These are phyloP conservation scores for Osedax fenrisi DNA, from an alignment of 2,888 invertebrate species.

Conservation along the genomic window DNA sequence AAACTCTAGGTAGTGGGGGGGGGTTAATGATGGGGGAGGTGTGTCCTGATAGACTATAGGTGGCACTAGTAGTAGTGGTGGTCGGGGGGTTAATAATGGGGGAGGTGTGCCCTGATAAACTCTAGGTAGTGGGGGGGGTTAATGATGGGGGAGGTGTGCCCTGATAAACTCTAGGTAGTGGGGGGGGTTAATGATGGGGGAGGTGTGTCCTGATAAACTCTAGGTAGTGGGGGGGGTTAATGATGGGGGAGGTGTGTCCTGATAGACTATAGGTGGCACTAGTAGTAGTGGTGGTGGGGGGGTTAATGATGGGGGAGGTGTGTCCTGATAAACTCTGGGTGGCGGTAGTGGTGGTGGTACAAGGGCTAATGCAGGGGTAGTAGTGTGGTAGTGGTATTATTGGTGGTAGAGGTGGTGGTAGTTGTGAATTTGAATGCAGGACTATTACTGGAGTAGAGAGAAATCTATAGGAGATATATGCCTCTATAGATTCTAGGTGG, in stretches of 20 bases:
- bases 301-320: background rate
- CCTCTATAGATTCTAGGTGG: background rate
- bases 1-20: background rate
- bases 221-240: too few species aligned
- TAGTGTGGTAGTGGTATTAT: too few species aligned
- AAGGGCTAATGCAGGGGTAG: too few species aligned
- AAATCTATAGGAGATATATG: background rate
- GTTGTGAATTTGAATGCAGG: too few species aligned
- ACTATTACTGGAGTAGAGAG: background rate
- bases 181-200: constrained; percentile 60
- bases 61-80: background rate
- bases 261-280: background rate
- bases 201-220: constrained; percentile 74
- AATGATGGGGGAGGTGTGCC: background rate
- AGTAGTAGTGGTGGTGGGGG: background rate
- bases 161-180: background rate
- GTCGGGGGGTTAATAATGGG: background rate
- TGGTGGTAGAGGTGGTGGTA: background rate
- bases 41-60: background rate
- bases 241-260: background rate
- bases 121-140: background rate
- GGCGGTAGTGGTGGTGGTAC: too few species aligned
- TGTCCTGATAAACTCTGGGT: too few species aligned
- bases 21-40: constrained; percentile 2
- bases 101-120: too few species aligned